Evolutionary conservation across 2,888 invertebrate species (phyloP).

Genomic region (Agonum fuliginosum): DNA sequence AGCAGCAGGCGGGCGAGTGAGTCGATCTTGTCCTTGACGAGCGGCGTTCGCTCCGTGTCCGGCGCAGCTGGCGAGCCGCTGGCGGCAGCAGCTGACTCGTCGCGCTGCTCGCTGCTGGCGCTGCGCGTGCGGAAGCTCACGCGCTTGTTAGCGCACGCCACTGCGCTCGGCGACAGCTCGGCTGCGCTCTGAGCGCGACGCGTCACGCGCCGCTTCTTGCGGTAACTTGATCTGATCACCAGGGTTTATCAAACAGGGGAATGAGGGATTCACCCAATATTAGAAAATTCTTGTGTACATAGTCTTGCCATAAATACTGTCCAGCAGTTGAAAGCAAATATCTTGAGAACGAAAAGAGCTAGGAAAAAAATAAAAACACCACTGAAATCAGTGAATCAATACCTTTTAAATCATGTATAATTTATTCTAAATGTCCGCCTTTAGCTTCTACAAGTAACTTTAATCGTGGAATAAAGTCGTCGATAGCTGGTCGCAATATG

Average conservation of each 20-base stretch:
- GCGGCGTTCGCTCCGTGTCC: constrained; percentile 74
- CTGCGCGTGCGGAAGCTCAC: constrained; percentile 79
- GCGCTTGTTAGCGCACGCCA: constrained; percentile 80
- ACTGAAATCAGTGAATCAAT: too few relatives aligned
- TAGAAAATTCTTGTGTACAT: too few relatives aligned
- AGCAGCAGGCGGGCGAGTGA: constrained; percentile 85
- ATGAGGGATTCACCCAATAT: too few relatives aligned
- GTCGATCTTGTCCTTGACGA: constrained; percentile 83
- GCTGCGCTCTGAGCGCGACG: constrained; percentile 82
- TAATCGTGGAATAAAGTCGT: too few relatives aligned
- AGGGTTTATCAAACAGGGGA: not conserved
- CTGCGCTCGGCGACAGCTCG: constrained; percentile 79
- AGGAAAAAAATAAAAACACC: too few relatives aligned
- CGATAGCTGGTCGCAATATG: too few relatives aligned
- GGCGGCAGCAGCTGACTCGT: constrained; percentile 72
- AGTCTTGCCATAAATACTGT: too few relatives aligned
- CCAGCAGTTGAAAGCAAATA: too few relatives aligned
- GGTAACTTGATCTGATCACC: constrained; percentile 67
- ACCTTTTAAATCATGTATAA: too few relatives aligned
- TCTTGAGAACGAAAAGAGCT: too few relatives aligned
- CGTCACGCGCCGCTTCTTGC: constrained; percentile 77
- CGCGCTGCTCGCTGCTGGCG: constrained; percentile 79
- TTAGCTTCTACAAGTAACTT: too few relatives aligned
- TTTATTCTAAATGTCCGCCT: too few relatives aligned
- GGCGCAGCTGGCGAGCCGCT: not conserved